A percentile compares a stretch with the other conserved stretches of the same genome.
Conservation (phyloP, 2,113 vertebrate genomes). For the Synchiropus splendidus region DNA sequence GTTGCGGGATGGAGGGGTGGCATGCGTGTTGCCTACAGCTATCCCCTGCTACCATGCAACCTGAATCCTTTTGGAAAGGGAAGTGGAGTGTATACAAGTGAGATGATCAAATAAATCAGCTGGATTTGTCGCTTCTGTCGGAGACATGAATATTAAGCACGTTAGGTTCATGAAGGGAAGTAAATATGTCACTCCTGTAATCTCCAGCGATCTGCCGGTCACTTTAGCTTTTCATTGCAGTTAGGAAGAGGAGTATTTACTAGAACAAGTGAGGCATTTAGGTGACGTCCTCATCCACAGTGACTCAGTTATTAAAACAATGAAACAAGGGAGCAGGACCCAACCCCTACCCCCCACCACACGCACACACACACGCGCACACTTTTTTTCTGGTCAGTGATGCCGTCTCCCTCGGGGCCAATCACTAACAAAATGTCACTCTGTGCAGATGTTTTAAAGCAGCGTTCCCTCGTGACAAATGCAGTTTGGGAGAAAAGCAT, state of each 20-base stretch:
- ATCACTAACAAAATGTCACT: conserved; percentile 44
- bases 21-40: conserved; percentile 44
- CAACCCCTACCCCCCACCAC: too few species aligned
- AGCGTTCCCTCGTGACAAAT: conserved; percentile 22
- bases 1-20: conserved; percentile 5
- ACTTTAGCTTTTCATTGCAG: conserved; percentile 37
- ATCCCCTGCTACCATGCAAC: conserved; percentile 44
- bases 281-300: conserved; percentile 31
- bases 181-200: conserved; percentile 31
- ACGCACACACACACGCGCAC: too few species aligned
- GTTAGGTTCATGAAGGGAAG: conserved; percentile 42
- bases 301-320: conserved; percentile 35
- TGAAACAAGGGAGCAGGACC: conserved; percentile 20
- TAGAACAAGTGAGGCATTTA: conserved; percentile 27
- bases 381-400: conserved; percentile 20
- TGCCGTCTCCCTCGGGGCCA: conserved; percentile 40
- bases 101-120: conserved; percentile 68
- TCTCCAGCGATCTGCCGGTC: conserved; percentile 44
- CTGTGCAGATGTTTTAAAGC: conserved; percentile 29
- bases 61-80: conserved; percentile 63
- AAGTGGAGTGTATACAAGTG: conserved; percentile 59
- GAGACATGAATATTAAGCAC: conserved; percentile 52
- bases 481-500: conserved; percentile 15
- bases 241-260: conserved; percentile 19
- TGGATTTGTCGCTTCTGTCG: conserved; percentile 32